phyloP scores from a whole-genome alignment of 2,797 vertebrate genomes.

The Scolopax bukidnonensis region DNA sequence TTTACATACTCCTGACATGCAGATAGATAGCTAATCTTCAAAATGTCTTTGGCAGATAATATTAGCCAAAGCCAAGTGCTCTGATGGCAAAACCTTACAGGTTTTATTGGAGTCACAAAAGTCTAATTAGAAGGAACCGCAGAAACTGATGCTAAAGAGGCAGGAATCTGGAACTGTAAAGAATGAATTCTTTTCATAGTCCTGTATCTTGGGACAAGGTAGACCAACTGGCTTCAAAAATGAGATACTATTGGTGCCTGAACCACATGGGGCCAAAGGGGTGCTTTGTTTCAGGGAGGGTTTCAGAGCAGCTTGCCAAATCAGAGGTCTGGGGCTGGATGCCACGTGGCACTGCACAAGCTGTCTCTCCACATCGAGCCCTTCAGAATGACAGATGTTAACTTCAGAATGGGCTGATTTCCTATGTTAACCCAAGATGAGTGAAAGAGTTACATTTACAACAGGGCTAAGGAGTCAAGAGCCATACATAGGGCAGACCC shows the following conservation, averaged over 20 bases:
- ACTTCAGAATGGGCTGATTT: background rate
- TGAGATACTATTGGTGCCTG: background rate
- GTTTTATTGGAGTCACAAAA: background rate
- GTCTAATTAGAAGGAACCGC: background rate
- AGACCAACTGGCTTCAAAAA: background rate
- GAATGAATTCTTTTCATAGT: background rate
- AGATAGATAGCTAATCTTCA: background rate
- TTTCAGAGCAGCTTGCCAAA: background rate
- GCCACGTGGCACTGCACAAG: background rate
- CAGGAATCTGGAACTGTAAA: background rate
- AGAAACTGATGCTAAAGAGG: background rate
- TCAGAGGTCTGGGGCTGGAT: background rate
- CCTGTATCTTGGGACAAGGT: background rate
- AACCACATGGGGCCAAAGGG: accelerated
- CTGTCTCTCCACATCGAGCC: accelerated
- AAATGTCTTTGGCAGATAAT: background rate
- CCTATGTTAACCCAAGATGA: background rate
- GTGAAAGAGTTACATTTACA: background rate
- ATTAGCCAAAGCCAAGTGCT: background rate
- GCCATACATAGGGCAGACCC: background rate
- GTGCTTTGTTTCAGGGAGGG: background rate
- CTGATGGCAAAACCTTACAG: background rate
- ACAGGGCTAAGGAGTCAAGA: background rate
- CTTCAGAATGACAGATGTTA: background rate
- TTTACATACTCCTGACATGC: background rate